These are phyloP conservation scores for Pangasius larnaudii DNA, from an alignment of 2,797 vertebrate genomes.

Conservation along the genomic window DNA sequence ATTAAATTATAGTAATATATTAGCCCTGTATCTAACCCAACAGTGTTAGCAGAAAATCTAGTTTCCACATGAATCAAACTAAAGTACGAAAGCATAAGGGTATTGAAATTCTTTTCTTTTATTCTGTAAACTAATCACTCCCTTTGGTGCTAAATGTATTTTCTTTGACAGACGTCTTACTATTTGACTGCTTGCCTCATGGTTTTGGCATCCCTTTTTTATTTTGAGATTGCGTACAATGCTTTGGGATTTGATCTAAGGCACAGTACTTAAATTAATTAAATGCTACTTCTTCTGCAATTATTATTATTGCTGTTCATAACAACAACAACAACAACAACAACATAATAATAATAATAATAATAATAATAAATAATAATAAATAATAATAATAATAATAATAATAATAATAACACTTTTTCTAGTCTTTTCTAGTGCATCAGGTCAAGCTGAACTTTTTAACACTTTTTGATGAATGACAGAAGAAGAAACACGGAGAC, in stretches of 20 bases:
- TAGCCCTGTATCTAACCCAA: background rate
- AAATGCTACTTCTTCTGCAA: background rate
- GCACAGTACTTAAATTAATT: background rate
- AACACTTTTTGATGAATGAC: background rate
- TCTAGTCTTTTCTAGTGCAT: background rate
- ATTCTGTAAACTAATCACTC: background rate
- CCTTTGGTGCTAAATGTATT: background rate
- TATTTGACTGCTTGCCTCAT: background rate
- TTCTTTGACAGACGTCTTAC: background rate
- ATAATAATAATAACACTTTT: background rate
- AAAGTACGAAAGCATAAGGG: background rate
- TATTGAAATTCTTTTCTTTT: background rate
- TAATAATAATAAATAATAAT: no score
- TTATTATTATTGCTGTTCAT: background rate
- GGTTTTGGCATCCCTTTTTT: background rate
- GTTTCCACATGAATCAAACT: conserved; percentile 8
- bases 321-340: background rate
- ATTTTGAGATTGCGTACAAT: background rate
- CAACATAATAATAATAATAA: no score
- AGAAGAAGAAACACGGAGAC: conserved; percentile 1
- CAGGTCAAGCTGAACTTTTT: background rate
- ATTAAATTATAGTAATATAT: conserved; percentile 15
- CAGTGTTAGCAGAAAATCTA: conserved; percentile 7
- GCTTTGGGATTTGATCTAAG: background rate
- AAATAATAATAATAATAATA: no score